These are phyloP conservation scores for Oryzaephilus surinamensis DNA, from an alignment of 1,140 invertebrate genomes.

Conservation along the genomic window DNA sequence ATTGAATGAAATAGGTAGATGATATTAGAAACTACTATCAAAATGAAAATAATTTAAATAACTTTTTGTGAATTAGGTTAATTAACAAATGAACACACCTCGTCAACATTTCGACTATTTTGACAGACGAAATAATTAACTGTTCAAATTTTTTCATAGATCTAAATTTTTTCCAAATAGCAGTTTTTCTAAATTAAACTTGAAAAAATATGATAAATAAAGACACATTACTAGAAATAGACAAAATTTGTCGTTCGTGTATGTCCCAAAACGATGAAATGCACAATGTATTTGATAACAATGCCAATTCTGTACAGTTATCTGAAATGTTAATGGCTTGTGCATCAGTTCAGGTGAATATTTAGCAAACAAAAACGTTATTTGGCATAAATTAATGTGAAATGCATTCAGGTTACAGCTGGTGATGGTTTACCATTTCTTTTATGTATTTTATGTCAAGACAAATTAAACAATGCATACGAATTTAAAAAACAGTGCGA, in stretches of 20 bases:
- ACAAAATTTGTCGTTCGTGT: constrained; percentile 34
- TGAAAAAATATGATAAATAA: constrained; percentile 31
- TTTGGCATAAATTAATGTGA: constrained; percentile 1
- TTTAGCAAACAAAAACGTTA: neutral
- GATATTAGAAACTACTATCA: too few species aligned
- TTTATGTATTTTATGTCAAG: constrained; percentile 34
- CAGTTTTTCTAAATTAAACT: neutral
- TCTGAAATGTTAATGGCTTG: constrained; percentile 49
- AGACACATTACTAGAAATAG: constrained; percentile 20
- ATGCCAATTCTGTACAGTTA: constrained; percentile 35
- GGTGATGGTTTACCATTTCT: constrained; percentile 35
- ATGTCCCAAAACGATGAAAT: constrained; percentile 28
- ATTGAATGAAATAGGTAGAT: too few species aligned
- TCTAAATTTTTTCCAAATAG: neutral
- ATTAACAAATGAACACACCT: too few species aligned
- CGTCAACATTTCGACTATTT: too few species aligned
- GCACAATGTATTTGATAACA: constrained; percentile 30
- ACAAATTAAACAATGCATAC: constrained; percentile 33
- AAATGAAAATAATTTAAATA: too few species aligned
- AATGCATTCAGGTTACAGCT: constrained; percentile 25
- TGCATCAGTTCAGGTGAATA: constrained; percentile 42
- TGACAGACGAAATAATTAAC: too few species aligned
- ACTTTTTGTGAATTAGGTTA: too few species aligned
- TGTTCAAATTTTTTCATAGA: too few species aligned
- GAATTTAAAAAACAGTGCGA: constrained; percentile 38